phyloP scores from a whole-genome alignment of 2,113 vertebrate species.

The Alexandromys fortis region DNA sequence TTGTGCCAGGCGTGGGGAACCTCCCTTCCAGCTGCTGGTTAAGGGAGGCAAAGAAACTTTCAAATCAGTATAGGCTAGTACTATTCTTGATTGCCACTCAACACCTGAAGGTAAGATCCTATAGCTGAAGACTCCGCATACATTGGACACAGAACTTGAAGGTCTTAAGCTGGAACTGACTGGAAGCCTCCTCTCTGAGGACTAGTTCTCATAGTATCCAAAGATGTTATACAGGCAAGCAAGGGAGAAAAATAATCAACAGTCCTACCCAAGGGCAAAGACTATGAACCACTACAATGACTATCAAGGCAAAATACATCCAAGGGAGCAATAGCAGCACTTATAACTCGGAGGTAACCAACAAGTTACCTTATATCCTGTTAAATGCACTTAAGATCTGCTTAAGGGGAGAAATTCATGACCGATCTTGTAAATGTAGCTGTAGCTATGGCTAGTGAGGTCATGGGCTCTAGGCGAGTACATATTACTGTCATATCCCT shows the following conservation, averaged over 20 bases:
- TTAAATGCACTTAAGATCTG: background rate
- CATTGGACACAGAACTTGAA: background rate
- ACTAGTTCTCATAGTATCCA: background rate
- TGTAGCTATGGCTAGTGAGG: background rate
- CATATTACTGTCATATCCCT: background rate
- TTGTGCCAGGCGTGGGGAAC: no score
- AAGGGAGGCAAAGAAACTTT: background rate
- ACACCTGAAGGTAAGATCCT: background rate
- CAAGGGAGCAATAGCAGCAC: background rate
- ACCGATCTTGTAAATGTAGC: background rate
- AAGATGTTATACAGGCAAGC: background rate
- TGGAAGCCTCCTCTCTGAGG: background rate
- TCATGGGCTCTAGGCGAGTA: background rate
- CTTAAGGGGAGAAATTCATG: background rate
- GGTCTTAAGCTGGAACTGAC: background rate
- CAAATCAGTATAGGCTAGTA: background rate
- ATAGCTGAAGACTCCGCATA: background rate
- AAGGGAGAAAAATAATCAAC: background rate
- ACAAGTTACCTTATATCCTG: background rate
- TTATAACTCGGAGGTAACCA: background rate
- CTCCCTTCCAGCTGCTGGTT: no score
- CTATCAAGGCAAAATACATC: background rate
- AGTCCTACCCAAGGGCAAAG: background rate
- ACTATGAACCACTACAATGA: background rate
- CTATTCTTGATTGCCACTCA: background rate